These are phyloP conservation scores for Theropithecus gelada DNA, from an alignment of 2,113 vertebrate species.

Conservation along the genomic window DNA sequence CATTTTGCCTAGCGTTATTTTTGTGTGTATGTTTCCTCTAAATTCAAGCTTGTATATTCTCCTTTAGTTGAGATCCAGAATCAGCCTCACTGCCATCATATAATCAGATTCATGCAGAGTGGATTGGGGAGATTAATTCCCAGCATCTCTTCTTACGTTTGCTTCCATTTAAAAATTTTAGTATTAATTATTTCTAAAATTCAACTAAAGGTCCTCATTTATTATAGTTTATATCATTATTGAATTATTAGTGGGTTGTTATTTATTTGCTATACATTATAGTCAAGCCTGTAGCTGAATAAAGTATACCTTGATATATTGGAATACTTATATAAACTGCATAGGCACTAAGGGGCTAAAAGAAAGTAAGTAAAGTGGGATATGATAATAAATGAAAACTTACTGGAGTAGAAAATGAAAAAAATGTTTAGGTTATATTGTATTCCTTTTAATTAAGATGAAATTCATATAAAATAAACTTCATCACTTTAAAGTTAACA, in stretches of 20 bases:
- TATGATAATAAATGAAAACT: background rate
- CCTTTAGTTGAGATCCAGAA: background rate
- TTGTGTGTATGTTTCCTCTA: background rate
- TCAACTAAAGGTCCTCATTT: background rate
- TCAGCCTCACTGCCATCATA: background rate
- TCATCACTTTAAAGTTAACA: background rate
- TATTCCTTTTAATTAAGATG: background rate
- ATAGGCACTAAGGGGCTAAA: background rate
- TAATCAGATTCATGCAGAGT: background rate
- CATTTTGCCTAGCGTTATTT: background rate
- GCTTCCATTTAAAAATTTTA: background rate
- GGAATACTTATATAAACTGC: background rate
- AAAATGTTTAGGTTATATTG: background rate
- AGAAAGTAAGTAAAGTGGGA: background rate
- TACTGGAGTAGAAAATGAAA: background rate
- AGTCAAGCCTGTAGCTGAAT: background rate
- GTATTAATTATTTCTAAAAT: background rate
- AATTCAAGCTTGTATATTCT: background rate
- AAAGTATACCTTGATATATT: background rate
- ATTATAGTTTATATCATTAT: background rate
- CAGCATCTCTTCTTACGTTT: background rate
- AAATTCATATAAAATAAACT: background rate
- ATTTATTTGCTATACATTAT: background rate
- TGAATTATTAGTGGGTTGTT: background rate
- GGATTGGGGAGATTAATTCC: background rate